Evolutionary conservation across 2,888 invertebrate genomes (phyloP), one percentile per base, ranked within the genome.

Genomic region (Acrocyrtus sp.): DNA sequence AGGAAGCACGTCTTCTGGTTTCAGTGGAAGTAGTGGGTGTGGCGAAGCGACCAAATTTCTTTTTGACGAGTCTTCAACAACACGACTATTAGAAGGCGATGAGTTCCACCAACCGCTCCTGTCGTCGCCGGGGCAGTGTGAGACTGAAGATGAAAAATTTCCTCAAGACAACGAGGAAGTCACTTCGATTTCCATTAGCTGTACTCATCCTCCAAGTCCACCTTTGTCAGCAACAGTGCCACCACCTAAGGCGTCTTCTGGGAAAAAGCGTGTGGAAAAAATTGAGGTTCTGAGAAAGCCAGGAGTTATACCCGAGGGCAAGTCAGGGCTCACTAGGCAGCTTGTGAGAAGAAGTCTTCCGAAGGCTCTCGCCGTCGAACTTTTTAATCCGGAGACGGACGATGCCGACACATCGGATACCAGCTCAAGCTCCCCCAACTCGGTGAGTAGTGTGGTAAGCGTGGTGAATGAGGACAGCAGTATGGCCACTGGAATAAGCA

Each of bases 371-470:
- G 91, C 93, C 1, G 84, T 94, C 67, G 95, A 95, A 82, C 86
- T 95, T 3, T 95, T 94, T 82, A 95, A 95, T 85, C 95, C 95
- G 1, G 95, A 94, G 82, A 93, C 92, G 5, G 95, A 95, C 83
- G 95, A 95, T 82, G 88, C 94, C 84, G 95, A 95, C 83, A 81
- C 81, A 0, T 94, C 94, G 82, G 95, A 95, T 83, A 94, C 93
- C 0, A 93, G 93, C 82, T 92, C 92, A 3, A 92, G 93, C 12
- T 94, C 94, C 0, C 94, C 94, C 1, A 94, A 94, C 83, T 94
- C 94, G 1, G 90, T 92, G 1, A 93, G 93, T 81, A 93, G 93
- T 82, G 94, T 94, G 0, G 93, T 94, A 78, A 92, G 91, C 82
- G 92, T 92, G 0, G 88, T 90, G 17, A 88, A 89, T 10, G 90